These are phyloP conservation scores for Taxidea taxus DNA, from an alignment of 2,113 vertebrate genomes.

Conservation along the genomic window DNA sequence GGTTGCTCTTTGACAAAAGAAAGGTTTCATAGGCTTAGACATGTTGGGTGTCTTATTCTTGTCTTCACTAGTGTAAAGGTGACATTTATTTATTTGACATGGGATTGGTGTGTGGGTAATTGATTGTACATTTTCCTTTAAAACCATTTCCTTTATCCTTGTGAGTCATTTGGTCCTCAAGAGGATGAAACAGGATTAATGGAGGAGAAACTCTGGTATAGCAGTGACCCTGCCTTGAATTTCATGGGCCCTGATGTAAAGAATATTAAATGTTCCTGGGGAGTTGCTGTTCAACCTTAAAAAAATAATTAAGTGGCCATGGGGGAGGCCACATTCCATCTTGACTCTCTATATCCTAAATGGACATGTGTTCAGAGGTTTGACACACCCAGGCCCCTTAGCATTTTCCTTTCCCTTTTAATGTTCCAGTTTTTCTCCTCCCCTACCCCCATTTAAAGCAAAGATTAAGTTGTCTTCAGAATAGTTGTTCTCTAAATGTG, in stretches of 20 bases:
- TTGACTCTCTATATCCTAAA: background rate
- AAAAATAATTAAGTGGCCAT: background rate
- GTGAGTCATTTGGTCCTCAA: background rate
- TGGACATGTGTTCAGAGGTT: background rate
- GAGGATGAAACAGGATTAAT: background rate
- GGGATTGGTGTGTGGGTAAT: background rate
- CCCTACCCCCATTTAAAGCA: background rate
- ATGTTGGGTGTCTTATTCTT: background rate
- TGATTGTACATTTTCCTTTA: slow-evolving; percentile 17
- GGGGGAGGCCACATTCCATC: background rate
- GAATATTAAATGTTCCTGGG: background rate
- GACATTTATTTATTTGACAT: background rate
- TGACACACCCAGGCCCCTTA: background rate
- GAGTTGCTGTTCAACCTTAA: background rate
- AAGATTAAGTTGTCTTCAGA: background rate
- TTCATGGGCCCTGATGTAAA: background rate
- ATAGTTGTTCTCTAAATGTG: background rate
- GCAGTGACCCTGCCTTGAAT: slow-evolving; percentile 4
- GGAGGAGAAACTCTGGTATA: background rate
- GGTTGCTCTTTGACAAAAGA: background rate
- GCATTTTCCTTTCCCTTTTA: background rate
- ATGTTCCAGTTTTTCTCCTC: background rate
- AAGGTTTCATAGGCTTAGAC: background rate
- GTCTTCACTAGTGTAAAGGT: background rate
- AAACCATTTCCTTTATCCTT: background rate